A percentile compares a stretch with the other conserved stretches of the same genome.
Evolutionary conservation across 2,113 vertebrate species (phyloP).

Genomic region (Hippocampus comes): DNA sequence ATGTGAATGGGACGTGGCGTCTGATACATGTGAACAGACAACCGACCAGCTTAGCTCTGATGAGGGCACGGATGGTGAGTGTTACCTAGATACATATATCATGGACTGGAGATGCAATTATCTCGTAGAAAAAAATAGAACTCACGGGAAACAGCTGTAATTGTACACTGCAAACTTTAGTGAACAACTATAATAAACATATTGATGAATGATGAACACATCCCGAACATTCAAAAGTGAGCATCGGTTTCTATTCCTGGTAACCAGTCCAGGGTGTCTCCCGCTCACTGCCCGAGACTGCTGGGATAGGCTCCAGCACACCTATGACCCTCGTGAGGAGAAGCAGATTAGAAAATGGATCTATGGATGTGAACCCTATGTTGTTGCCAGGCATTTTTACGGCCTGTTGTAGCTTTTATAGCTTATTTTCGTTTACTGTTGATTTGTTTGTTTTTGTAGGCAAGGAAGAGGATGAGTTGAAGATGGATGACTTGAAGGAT

Average conservation of each 20-base stretch:
- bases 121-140: background rate
- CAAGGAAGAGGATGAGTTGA: slow-evolving; percentile 3
- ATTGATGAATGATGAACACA: background rate
- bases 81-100: background rate
- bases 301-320: too few species aligned
- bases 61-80: slow-evolving; percentile 44
- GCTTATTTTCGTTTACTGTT: background rate
- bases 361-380: background rate
- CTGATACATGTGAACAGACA: slow-evolving; percentile 10
- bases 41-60: slow-evolving; percentile 19
- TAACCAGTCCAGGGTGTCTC: too few species aligned
- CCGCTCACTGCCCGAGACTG: too few species aligned
- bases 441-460: slow-evolving; percentile 5
- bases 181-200: background rate
- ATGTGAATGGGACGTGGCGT: background rate
- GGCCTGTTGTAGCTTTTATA: background rate
- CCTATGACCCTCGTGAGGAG: too few species aligned
- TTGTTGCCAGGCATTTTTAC: background rate
- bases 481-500: slow-evolving; percentile 18
- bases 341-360: too few species aligned
- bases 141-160: background rate
- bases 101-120: background rate
- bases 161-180: background rate
- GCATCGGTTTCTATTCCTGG: too few species aligned
- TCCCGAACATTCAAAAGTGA: background rate